phyloP scores from a whole-genome alignment of 2,113 vertebrate genomes.

The Fukomys damarensis region DNA sequence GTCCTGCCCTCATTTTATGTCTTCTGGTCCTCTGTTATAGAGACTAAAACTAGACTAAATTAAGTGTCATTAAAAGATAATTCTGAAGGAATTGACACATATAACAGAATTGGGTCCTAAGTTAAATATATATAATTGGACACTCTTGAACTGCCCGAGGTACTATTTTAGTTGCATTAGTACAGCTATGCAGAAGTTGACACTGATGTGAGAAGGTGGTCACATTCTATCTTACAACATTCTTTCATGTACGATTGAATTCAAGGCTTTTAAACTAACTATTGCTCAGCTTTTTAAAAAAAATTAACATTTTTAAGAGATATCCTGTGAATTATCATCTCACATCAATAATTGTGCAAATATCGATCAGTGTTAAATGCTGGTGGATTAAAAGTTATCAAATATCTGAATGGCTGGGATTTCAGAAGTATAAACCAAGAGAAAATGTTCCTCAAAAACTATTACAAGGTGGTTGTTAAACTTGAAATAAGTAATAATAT shows the following conservation, averaged over 20 bases:
- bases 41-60: conserved; percentile 11
- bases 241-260: background rate
- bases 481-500: background rate
- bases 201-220: background rate
- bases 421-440: background rate
- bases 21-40: background rate
- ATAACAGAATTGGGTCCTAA: background rate
- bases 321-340: background rate
- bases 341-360: background rate
- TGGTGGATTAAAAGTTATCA: background rate
- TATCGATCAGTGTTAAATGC: background rate
- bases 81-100: background rate
- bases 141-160: background rate
- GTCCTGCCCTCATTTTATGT: background rate
- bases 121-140: background rate
- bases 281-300: background rate
- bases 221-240: background rate
- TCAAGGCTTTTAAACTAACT: background rate
- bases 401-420: background rate
- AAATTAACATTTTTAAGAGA: background rate
- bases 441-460: background rate
- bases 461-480: background rate
- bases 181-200: background rate
- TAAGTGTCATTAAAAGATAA: background rate
- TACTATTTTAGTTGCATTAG: background rate